Conservation (phyloP, 2,888 invertebrate species). For the Drosophila neotestacea region DNA sequence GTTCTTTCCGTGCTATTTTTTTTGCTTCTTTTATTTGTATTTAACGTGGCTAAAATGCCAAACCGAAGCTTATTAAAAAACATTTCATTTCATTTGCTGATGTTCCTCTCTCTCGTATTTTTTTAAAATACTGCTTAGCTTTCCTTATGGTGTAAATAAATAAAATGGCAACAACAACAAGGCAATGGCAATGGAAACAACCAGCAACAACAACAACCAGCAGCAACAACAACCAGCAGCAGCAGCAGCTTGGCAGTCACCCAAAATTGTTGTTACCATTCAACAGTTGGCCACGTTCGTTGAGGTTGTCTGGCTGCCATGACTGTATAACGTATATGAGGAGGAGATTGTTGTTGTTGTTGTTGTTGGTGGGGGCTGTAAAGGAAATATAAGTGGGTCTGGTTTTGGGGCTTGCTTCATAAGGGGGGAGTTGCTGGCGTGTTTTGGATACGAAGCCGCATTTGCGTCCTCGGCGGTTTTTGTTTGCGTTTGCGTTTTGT, state of each 20-base stretch:
- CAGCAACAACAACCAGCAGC: slow-evolving; percentile 11
- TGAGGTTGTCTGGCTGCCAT: slow-evolving; percentile 43
- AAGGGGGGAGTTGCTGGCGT: slow-evolving; percentile 27
- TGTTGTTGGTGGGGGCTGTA: background rate
- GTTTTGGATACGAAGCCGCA: slow-evolving; percentile 68
- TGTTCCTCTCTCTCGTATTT: slow-evolving; percentile 1
- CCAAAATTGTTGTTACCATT: slow-evolving; percentile 60
- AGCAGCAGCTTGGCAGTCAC: slow-evolving; percentile 43
- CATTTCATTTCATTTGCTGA: slow-evolving; percentile 43
- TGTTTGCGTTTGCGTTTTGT: slow-evolving; percentile 77
- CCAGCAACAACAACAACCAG: slow-evolving; percentile 1
- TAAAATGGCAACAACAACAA: slow-evolving; percentile 41
- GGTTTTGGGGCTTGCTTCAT: background rate
- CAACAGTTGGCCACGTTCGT: slow-evolving; percentile 68
- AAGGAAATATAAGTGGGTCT: background rate
- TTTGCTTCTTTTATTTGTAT: slow-evolving; percentile 12
- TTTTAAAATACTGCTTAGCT: background rate
- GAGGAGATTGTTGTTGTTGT: background rate
- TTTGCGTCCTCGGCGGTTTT: slow-evolving; percentile 63
- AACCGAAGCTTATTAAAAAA: slow-evolving; percentile 49
- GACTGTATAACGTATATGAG: background rate
- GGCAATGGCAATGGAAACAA: slow-evolving; percentile 3
- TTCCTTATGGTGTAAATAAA: slow-evolving; percentile 57
- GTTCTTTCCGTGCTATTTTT: background rate
- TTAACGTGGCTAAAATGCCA: slow-evolving; percentile 22